Percentiles rank a stretch among this genome's conserved stretches.
Conservation (phyloP, 2,888 invertebrate genomes). For the Mantis religiosa region DNA sequence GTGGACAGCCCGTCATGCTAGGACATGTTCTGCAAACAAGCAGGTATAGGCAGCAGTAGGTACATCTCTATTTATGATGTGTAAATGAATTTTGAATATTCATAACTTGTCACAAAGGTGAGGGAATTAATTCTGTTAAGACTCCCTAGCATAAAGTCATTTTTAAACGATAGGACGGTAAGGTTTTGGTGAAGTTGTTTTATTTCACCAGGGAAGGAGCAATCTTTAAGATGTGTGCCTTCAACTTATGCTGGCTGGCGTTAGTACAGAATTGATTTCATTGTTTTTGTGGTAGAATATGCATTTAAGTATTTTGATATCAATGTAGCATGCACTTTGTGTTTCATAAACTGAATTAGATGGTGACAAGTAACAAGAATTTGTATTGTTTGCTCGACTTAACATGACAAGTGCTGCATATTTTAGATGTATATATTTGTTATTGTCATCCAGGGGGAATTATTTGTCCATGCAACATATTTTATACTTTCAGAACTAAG, state of each 20-base stretch:
- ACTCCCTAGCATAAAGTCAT: not conserved
- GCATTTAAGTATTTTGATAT: not conserved
- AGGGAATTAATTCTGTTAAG: not conserved
- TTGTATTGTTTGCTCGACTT: not conserved
- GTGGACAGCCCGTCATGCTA: too few species aligned
- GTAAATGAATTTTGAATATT: too few species aligned
- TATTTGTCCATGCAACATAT: not conserved
- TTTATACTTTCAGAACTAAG: not conserved
- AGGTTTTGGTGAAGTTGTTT: not conserved
- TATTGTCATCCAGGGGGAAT: not conserved
- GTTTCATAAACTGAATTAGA: not conserved
- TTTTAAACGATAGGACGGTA: not conserved
- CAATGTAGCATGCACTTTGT: not conserved
- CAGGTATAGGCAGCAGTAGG: too few species aligned
- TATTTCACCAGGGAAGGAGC: not conserved
- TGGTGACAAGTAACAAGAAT: not conserved
- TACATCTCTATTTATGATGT: too few species aligned
- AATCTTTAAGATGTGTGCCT: not conserved
- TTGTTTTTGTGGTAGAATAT: not conserved
- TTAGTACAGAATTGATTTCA: not conserved
- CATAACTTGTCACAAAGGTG: not conserved
- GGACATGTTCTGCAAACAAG: too few species aligned
- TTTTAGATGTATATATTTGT: not conserved
- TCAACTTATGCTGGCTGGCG: not conserved
- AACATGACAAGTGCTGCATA: not conserved